These are phyloP conservation scores for Meta bourneti DNA, from an alignment of 2,888 invertebrate genomes.

Conservation along the genomic window DNA sequence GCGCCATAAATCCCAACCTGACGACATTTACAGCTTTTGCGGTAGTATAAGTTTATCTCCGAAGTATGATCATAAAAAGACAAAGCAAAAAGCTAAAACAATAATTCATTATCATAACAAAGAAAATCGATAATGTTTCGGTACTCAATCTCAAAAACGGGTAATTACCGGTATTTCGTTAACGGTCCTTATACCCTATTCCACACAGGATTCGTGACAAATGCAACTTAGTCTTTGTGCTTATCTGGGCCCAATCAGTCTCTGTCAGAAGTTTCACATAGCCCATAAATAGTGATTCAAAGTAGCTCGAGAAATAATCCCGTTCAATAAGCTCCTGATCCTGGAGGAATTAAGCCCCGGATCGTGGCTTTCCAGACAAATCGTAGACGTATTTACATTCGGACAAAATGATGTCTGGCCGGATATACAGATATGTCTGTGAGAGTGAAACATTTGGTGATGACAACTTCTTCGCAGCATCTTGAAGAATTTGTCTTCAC, in stretches of 20 bases:
- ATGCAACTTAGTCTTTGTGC: not conserved
- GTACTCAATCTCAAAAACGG: too few species aligned
- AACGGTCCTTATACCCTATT: too few species aligned
- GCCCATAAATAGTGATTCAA: not conserved
- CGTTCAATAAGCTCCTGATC: not conserved
- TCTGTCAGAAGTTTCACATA: not conserved
- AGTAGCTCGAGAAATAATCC: not conserved
- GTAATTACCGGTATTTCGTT: too few species aligned
- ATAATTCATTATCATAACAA: too few species aligned
- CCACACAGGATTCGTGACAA: not conserved
- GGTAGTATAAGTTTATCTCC: too few species aligned
- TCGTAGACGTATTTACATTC: not conserved
- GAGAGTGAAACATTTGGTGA: not conserved
- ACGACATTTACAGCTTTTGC: too few species aligned
- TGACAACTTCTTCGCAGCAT: not conserved
- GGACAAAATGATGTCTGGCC: not conserved
- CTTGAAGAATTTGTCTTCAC: not conserved
- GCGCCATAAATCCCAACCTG: too few species aligned
- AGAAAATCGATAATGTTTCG: too few species aligned
- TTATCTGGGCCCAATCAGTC: not conserved
- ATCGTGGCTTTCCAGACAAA: not conserved
- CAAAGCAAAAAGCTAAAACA: too few species aligned
- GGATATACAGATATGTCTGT: not conserved
- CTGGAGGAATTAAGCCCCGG: not conserved
- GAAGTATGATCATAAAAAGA: too few species aligned